phyloP scores from a whole-genome alignment of 2,113 vertebrate genomes.

The Megaceryle maxima region DNA sequence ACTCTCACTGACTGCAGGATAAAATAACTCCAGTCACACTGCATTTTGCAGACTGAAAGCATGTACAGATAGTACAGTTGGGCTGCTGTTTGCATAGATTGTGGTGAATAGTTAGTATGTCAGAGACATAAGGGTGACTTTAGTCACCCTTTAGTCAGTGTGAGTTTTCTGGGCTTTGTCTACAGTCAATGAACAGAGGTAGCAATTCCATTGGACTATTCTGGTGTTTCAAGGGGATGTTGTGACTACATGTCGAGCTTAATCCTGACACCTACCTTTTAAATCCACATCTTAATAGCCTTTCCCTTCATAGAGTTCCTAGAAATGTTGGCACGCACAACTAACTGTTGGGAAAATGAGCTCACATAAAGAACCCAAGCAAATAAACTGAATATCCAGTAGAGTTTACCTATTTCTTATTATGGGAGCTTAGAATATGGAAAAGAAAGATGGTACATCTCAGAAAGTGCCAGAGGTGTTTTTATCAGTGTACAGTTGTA shows the following conservation, averaged over 20 bases:
- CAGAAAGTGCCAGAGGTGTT: neutral
- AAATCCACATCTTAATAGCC: neutral
- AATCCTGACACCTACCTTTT: neutral
- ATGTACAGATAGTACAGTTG: fast-evolving
- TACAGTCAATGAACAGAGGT: neutral
- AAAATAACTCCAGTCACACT: neutral
- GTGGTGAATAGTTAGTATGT: neutral
- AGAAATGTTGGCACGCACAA: neutral
- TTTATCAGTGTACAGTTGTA: neutral
- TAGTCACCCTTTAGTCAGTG: neutral
- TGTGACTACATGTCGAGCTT: neutral
- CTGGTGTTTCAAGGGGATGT: neutral
- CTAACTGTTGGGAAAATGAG: neutral
- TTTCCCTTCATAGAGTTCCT: neutral
- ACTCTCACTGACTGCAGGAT: neutral
- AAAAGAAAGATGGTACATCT: neutral
- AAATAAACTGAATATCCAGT: neutral
- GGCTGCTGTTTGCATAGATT: neutral
- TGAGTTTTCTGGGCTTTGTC: neutral
- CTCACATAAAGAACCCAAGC: neutral
- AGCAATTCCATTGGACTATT: neutral
- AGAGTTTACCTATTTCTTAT: neutral
- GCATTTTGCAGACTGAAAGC: neutral
- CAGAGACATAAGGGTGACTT: neutral
- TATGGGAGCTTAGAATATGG: neutral